Evolutionary conservation across 2,888 invertebrate genomes (phyloP).

Genomic region (Uropetala carovei): DNA sequence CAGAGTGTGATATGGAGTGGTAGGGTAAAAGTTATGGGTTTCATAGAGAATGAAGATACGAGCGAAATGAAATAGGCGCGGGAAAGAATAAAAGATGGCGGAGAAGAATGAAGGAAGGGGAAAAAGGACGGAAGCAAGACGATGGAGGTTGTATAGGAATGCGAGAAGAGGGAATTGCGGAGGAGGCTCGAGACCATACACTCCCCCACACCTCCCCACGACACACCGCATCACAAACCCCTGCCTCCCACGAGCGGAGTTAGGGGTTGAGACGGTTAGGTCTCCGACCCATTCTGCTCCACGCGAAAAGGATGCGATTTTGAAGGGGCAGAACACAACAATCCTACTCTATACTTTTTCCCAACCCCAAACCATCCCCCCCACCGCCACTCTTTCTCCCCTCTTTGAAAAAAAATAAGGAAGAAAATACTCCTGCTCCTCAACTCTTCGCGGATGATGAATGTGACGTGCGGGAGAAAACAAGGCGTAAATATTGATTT

Average conservation of each 20-base stretch:
- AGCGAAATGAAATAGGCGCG: neutral
- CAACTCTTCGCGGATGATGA: slow-evolving; percentile 22
- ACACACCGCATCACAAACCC: neutral
- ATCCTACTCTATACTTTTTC: neutral
- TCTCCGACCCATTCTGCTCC: too few relatives aligned
- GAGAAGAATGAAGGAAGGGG: neutral
- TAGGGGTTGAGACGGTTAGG: too few relatives aligned
- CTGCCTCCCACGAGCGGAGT: too few relatives aligned
- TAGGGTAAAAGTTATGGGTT: neutral
- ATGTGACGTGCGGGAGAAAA: slow-evolving; percentile 21
- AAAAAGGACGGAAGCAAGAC: neutral
- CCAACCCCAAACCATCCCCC: neutral
- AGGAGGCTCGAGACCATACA: neutral
- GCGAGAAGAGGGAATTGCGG: neutral
- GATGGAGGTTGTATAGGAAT: neutral
- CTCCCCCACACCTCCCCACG: neutral
- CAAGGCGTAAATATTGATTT: slow-evolving; percentile 27
- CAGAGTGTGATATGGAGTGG: neutral
- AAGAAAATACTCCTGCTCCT: slow-evolving; percentile 3
- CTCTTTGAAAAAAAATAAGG: neutral
- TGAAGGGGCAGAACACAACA: too few relatives aligned
- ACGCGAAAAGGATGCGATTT: too few relatives aligned
- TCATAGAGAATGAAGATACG: neutral
- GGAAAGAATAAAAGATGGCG: neutral
- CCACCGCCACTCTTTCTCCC: neutral